Evolutionary conservation across 1,140 invertebrate genomes (phyloP), one percentile per base, ranked within the genome.

Genomic region (Tribolium madens): DNA sequence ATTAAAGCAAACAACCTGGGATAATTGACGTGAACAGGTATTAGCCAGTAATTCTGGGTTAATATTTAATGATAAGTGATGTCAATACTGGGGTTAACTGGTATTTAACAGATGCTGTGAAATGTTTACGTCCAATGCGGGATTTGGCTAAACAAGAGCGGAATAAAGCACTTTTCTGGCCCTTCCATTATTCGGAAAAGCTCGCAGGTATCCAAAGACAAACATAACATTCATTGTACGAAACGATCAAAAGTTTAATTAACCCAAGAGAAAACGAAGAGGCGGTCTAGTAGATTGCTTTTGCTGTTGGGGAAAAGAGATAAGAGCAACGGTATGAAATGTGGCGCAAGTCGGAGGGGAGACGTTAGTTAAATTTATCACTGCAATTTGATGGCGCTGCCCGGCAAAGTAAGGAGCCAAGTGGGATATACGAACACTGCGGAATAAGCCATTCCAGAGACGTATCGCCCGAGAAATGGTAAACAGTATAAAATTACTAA

Each of bases 11-110:
- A 82, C 78, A 81, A 78, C 80, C 77, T 73, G 72, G 75, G 80
- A 80, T 82, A 82, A 82, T 82, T 81, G 80, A 81, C 78, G 81
- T 77, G 77, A 80, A 80, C 80, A 80, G 78, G 81, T 80, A 82
- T 82, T 82, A 79, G 72, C 74, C 76, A 68, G 68, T 46, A n/a
- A 78, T 76, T 71, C 57, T 52, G 76, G 78, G 80, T 82, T 81
- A 81, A 82, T 82, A 82, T 82, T 82, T 82, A 82, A 82, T 80
- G 80, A 78, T 81, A 82, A 82, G 79, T 79, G 81, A 82, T 81
- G 80, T 79, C 80, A 81, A 81, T 81, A 76, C 80, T 57, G 47
- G 80, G 80, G 80, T 81, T 82, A 82, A 82, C 73, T 81, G 79
- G 70, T 79, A 76, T 82, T 82, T 82, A 82, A 77, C 80, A 82